Base-by-base conservation (phyloP, 2,113 vertebrate genomes). In the Carettochelys insculpta region DNA sequence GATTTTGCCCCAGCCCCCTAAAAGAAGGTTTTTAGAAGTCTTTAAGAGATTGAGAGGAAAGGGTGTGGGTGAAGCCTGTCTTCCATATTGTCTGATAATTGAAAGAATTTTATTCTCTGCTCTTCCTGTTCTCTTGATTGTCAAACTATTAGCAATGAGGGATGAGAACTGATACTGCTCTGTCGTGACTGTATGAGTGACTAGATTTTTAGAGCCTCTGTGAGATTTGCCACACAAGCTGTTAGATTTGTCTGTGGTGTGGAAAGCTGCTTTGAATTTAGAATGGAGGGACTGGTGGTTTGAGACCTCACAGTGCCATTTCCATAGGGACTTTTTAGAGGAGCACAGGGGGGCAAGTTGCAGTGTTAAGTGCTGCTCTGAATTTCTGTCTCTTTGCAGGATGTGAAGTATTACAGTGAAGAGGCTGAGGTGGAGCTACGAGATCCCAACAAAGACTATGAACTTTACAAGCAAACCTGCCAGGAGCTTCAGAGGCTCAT, bases 401-500 rank as follows among this genome's bases (percentile, higher is more conserved):
- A 99, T 77, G 97, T 93, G 2, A 97, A 97, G 87, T 98, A 98
- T 87, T 99, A 99, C 93, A 99, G 98, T 2, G 99, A 99, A 91
- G 99, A 99, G 88, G 97, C 98, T 0, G 99, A 99, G 94, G 97
- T 99, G 93, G 99, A 99, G 50, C 94, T 97, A 61, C 98, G 99
- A 1, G 98, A 99, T 94, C 98, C 98, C 61, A 98, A 98, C 94
- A 98, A 98, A 92, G 99, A 99, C 96, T 99, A 98, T 0, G 94
- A 97, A 3, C 98, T 98, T 51, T 99, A 99, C 97, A 99, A 99
- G 87, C 98, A 98, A 85, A 99, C 99, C 0, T 99, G 99, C 96
- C 98, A 99, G 86, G 98, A 98, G 92, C 96, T 99, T 24, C 98
- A 99, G 90, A 97, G 96, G 11, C 98, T 99, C 47, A 99, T 99